Base-by-base conservation (phyloP, 2,113 vertebrate species). In the Brevimyrus niger region DNA sequence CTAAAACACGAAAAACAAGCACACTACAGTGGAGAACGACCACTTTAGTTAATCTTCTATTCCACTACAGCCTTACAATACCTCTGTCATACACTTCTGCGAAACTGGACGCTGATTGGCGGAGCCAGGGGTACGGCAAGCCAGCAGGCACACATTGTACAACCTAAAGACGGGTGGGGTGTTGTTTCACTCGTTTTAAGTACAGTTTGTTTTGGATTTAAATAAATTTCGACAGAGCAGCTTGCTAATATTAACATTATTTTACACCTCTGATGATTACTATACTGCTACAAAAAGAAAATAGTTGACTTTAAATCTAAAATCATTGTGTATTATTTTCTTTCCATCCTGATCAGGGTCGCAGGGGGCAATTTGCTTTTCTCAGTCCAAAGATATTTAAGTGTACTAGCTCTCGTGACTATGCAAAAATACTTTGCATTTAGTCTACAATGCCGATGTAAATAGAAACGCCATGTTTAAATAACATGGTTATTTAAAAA, bases 21-120 rank as follows among this genome's bases (percentile, higher is more conserved):
- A 44, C 13, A 86, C 23, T 44, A 27, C 31, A 35, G 50, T 31
- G 10, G 7, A 17, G 9, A 85, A 48, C 51, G 50, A 44, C 10
- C 21, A 61, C 53, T 89, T 61, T 61, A 13, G 42, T 58, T 35
- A 51, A 87, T 38, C 27, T 21, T 13, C 19, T 27, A 86, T 44
- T 51, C 82, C 38, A 46, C 6, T 47, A 85, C n/a, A 65, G 8
- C 83, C 15, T 38, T 86, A 38, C 10, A 35, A 11, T 55, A 53
- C 15, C 10, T 80, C 27, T 27, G 9, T 35, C 42, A 31, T 8
- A 15, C 31, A 88, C 44, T 89, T 91, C 89, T 48, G 38, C 31
- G 48, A 88, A 27, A 82, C 84, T 86, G 88, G 90, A 53, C 92
- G 93, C 91, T 91, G 92, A 46, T 89, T 91, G 51, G 51, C 21